phyloP scores from a whole-genome alignment of 2,797 vertebrate species.

The Gymnothorax javanicus region DNA sequence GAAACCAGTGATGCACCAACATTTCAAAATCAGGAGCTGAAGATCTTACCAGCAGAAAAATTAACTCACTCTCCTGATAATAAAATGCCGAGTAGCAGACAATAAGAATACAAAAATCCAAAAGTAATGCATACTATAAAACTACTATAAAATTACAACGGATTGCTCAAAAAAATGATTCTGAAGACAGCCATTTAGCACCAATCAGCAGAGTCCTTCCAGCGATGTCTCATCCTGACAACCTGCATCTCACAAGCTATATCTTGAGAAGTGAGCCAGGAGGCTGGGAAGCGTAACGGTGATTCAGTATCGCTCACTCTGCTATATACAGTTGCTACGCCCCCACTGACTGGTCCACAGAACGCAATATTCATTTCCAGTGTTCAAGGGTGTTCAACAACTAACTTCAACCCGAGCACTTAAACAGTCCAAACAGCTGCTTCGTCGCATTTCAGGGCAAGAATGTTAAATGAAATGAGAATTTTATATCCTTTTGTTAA shows the following conservation, averaged over 20 bases:
- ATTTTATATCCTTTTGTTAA: background rate
- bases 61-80: background rate
- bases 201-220: background rate
- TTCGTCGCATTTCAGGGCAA: background rate
- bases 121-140: background rate
- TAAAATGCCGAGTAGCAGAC: background rate
- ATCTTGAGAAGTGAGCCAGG: background rate
- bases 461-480: background rate
- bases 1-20: background rate
- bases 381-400: background rate
- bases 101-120: background rate
- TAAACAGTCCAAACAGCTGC: background rate
- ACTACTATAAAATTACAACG: background rate
- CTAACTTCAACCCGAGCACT: background rate
- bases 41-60: background rate
- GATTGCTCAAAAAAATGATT: background rate
- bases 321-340: background rate
- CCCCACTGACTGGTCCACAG: background rate
- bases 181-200: background rate
- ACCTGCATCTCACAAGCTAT: background rate
- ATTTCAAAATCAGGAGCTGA: background rate
- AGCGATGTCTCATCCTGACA: background rate
- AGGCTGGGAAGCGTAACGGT: background rate
- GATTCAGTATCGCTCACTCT: background rate
- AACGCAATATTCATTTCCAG: background rate